Evolutionary conservation across 2,113 vertebrate species (phyloP).

Genomic region (Lucifuga dentata): DNA sequence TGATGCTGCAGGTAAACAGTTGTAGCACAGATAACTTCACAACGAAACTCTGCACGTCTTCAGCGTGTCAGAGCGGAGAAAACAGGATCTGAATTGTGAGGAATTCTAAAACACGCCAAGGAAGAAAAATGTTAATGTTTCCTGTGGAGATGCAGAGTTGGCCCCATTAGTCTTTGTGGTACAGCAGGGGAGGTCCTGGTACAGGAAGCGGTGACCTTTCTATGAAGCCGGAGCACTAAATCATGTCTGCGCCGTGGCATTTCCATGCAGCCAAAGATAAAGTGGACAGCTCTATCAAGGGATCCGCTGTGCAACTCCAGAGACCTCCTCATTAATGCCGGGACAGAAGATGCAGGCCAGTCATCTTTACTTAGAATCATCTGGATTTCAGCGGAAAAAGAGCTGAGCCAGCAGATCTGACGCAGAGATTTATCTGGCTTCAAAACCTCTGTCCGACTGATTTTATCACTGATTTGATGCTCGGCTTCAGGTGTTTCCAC

Average conservation of each 20-base stretch:
- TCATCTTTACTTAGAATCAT: constrained; percentile 80
- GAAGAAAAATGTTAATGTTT: constrained; percentile 73
- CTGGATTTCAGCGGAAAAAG: constrained; percentile 67
- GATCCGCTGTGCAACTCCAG: constrained; percentile 77
- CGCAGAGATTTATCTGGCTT: too few species aligned
- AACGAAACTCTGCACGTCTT: too few species aligned
- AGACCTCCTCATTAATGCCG: constrained; percentile 80
- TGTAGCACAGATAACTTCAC: too few species aligned
- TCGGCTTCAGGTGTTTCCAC: too few species aligned
- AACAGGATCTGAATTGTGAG: constrained; percentile 24
- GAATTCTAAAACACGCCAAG: constrained; percentile 48
- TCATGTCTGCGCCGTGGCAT: constrained; percentile 79
- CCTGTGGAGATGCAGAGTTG: constrained; percentile 60
- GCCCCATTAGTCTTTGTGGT: constrained; percentile 71
- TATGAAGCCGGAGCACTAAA: constrained; percentile 70
- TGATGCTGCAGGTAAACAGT: too few species aligned
- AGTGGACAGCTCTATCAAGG: constrained; percentile 81
- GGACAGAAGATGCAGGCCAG: constrained; percentile 73
- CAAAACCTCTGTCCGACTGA: too few species aligned
- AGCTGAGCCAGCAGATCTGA: constrained; percentile 58
- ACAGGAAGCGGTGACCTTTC: constrained; percentile 82
- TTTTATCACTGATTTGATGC: too few species aligned
- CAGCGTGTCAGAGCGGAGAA: constrained; percentile 8
- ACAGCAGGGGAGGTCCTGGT: constrained; percentile 74
- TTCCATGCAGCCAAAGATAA: constrained; percentile 76